These are phyloP conservation scores for Numenius arquata DNA, from an alignment of 2,113 vertebrate genomes.

Conservation along the genomic window DNA sequence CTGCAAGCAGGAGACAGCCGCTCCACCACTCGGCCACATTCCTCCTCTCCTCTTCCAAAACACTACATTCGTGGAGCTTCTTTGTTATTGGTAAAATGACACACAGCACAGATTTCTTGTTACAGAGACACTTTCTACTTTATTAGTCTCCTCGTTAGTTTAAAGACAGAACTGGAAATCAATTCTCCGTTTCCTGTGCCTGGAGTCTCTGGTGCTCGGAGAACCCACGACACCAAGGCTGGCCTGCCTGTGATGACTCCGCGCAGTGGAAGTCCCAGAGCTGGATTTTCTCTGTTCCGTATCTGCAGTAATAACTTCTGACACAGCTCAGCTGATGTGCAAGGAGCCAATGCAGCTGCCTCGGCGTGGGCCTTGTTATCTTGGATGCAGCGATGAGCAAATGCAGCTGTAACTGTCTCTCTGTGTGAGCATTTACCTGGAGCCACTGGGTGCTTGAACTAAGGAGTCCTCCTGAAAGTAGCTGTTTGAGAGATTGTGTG, in stretches of 20 bases:
- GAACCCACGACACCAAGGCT: neutral
- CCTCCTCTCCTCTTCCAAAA: neutral
- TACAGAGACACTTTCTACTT: neutral
- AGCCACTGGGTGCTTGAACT: neutral
- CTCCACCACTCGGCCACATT: neutral
- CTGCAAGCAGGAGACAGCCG: neutral
- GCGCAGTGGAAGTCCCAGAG: neutral
- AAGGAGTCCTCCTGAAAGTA: neutral
- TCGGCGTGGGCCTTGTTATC: fast-evolving
- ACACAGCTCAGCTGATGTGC: neutral
- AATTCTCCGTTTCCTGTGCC: fast-evolving
- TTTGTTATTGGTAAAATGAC: neutral
- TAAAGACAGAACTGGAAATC: neutral
- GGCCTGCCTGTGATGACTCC: fast-evolving
- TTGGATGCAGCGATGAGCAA: neutral
- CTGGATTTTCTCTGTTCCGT: neutral
- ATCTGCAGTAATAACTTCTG: neutral
- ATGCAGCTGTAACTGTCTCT: neutral
- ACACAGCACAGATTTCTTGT: neutral
- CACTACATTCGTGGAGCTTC: neutral
- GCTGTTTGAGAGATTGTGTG: neutral
- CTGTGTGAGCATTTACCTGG: neutral
- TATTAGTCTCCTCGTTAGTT: neutral
- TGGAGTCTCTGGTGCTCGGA: neutral
- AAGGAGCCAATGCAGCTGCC: neutral